Evolutionary conservation across 2,797 vertebrate genomes (phyloP), one percentile per base, ranked within the genome.

Genomic region (Characodon lateralis): DNA sequence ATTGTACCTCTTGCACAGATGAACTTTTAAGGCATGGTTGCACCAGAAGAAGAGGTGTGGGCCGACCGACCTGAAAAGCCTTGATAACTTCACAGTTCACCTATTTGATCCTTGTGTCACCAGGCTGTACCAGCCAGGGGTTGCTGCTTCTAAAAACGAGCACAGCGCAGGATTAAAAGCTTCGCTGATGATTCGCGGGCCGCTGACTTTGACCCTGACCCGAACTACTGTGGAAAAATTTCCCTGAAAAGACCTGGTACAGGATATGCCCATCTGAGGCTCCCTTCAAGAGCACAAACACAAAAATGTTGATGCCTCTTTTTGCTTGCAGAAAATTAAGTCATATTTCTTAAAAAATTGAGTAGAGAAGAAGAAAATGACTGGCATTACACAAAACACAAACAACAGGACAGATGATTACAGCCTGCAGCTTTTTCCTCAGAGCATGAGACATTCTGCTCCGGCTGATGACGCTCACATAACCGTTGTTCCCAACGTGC

Each of bases 91-190:
- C 61, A 68, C 89, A 88, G 78, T 86, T 87, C 65, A 74, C 74
- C 58, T 59, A 85, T 85, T 86, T 86, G 88, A 89, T 88, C 84
- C 89, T 72, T 69, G 16, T 89, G 86, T 90, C 88, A 87, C 78
- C 87, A 74, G 63, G 73, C 88, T 83, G 88, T 68, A 81, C 84
- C 87, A 79, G 89, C 86, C 86, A 71, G 82, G 71, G 87, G 87
- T 82, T 90, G 81, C 87, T 74, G 86, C 84, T 83, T 91, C 90
- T 87, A 89, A 87, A 61, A 92, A 87, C 41, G 73, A 84, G 91
- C 84, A 84, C 87, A 81, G 82, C 53, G 85, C 66, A 46, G 91
- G 92, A 93, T 94, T 94, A 91, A 88, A 83, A 90, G 89, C 91
- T 88, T 79, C 81, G 3, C 87, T 24, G 86, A 91, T 90, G 87